Evolutionary conservation across 2,113 vertebrate species (phyloP).

Genomic region (Dinomys branickii): DNA sequence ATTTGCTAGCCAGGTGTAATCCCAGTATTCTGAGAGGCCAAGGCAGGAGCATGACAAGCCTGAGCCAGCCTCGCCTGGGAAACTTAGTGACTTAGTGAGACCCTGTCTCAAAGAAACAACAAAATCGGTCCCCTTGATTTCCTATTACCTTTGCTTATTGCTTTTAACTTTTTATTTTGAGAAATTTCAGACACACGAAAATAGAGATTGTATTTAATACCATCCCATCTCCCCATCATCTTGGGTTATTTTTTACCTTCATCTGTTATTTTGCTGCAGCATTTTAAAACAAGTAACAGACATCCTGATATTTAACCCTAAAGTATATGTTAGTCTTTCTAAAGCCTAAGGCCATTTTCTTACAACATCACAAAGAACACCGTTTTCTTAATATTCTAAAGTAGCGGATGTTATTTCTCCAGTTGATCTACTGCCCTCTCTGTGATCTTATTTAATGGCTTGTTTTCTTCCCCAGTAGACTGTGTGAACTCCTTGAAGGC

Average conservation of each 20-base stretch:
- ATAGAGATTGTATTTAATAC: neutral
- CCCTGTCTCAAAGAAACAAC: neutral
- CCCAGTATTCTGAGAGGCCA: neutral
- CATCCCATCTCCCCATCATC: neutral
- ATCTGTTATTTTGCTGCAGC: conserved; percentile 7
- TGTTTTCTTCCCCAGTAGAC: neutral
- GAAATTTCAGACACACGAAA: neutral
- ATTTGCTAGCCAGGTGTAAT: neutral
- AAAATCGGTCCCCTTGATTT: neutral
- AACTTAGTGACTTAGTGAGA: neutral
- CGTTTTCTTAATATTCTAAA: conserved; percentile 28
- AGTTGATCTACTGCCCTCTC: neutral
- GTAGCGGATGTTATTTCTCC: neutral
- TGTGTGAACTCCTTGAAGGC: neutral
- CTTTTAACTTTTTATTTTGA: neutral
- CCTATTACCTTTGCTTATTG: neutral
- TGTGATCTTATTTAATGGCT: neutral
- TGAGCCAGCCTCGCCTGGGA: neutral
- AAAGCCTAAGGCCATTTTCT: neutral
- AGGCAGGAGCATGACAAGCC: neutral
- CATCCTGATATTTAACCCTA: neutral
- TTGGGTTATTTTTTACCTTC: conserved; percentile 24
- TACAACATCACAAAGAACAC: neutral
- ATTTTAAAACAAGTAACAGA: conserved; percentile 34
- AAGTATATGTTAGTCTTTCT: neutral